Conservation (phyloP, 2,888 invertebrate species). For the Drosophila atroscutellata region DNA sequence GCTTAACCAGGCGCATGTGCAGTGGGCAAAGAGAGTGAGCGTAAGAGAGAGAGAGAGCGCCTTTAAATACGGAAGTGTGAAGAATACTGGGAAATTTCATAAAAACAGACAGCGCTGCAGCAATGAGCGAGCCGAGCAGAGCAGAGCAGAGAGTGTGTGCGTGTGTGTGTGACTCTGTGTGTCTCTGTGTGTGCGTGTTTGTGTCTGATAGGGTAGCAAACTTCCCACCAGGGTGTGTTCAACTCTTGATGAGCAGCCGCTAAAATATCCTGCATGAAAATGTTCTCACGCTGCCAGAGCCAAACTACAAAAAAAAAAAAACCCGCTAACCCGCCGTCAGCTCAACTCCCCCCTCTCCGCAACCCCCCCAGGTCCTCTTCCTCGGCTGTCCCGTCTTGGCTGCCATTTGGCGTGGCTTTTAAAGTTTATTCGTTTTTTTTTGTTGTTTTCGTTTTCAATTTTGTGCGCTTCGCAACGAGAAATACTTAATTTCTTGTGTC, state of each 20-base stretch:
- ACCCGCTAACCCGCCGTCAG: constrained; percentile 2
- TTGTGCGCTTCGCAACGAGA: constrained; percentile 34
- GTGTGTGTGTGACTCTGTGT: constrained; percentile 26
- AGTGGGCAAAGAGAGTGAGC: constrained; percentile 21
- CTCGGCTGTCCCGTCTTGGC: constrained; percentile 15
- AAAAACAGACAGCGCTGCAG: constrained; percentile 33
- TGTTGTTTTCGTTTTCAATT: constrained; percentile 51
- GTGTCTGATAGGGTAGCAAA: constrained; percentile 69
- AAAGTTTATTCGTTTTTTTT: constrained; percentile 39
- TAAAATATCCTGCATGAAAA: constrained; percentile 77
- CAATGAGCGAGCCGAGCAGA: constrained; percentile 9
- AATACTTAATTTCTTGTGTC: constrained; percentile 63
- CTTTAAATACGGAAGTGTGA: constrained; percentile 62
- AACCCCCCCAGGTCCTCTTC: constrained; percentile 2
- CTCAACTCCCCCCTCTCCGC: constrained; percentile 1
- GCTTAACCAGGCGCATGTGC: constrained; percentile 56
- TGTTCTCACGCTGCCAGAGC: constrained; percentile 75
- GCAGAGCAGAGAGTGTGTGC: constrained; percentile 15
- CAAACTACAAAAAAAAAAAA: constrained; percentile 10
- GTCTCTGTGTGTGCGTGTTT: constrained; percentile 17
- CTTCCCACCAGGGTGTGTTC: constrained; percentile 81
- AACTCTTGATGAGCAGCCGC: constrained; percentile 76
- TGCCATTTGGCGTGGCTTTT: constrained; percentile 56
- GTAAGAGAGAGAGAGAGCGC: constrained; percentile 21
- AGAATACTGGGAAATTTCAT: constrained; percentile 76